These are phyloP conservation scores for Piscicola geometra DNA, from an alignment of 2,888 invertebrate species.

Conservation along the genomic window DNA sequence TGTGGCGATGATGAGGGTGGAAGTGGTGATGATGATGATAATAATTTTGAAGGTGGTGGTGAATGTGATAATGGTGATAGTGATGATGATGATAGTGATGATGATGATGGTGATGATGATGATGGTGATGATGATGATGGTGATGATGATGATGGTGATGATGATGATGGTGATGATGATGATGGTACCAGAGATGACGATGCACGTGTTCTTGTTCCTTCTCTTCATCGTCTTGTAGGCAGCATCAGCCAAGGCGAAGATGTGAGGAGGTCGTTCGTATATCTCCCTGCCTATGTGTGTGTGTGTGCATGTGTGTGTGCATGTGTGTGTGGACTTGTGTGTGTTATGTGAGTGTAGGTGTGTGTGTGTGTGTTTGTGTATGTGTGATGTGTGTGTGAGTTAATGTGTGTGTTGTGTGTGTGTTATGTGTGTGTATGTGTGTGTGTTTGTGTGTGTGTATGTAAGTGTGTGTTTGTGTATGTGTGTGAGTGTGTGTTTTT, in stretches of 20 bases:
- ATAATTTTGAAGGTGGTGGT: not conserved
- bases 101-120: not conserved
- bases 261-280: conserved; percentile 92
- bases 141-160: conserved; percentile 15
- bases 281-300: conserved; percentile 88
- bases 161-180: conserved; percentile 7
- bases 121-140: conserved; percentile 9
- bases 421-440: no score
- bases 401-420: no score
- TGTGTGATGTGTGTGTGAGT: no score
- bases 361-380: no score
- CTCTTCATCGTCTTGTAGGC: conserved; percentile 90
- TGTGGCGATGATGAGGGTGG: no score
- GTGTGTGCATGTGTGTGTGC: no score
- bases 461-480: no score
- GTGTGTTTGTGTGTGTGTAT: no score
- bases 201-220: conserved; percentile 68
- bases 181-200: conserved; percentile 2
- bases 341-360: no score
- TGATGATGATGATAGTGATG: no score
- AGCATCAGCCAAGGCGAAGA: conserved; percentile 94
- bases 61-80: not conserved
- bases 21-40: not conserved
- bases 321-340: no score
- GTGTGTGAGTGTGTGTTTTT: no score